Conservation (phyloP, 2,888 invertebrate species). For the Platynereis dumerilii region DNA sequence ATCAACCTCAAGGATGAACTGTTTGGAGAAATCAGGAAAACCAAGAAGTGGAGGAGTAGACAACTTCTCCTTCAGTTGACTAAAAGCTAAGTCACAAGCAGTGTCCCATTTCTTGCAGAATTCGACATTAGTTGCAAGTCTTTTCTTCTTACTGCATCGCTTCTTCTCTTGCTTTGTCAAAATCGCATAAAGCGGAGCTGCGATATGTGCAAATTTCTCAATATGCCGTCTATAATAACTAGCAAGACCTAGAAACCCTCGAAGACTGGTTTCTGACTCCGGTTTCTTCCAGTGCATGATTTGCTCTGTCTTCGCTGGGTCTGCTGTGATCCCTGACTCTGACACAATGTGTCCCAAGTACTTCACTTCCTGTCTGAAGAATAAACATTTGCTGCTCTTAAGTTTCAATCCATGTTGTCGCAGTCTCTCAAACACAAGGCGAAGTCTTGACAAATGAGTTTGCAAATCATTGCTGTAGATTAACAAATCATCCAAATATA, state of each 20-base stretch:
- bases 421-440: background rate
- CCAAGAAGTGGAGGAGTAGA: conserved; percentile 35
- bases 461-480: background rate
- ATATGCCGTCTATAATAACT: conserved; percentile 3
- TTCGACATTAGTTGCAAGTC: background rate
- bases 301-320: conserved; percentile 4
- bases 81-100: conserved; percentile 30
- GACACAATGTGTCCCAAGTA: conserved; percentile 6
- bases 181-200: background rate
- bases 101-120: conserved; percentile 8
- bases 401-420: background rate
- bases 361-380: conserved; percentile 1
- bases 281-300: background rate
- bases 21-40: conserved; percentile 34
- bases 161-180: background rate
- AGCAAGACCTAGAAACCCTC: conserved; percentile 7
- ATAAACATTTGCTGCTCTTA: background rate
- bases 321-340: background rate
- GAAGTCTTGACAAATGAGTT: background rate
- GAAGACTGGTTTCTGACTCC: background rate
- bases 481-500: conserved; percentile 15
- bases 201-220: background rate
- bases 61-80: conserved; percentile 28
- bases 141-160: background rate
- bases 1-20: conserved; percentile 38